phyloP scores from a whole-genome alignment of 2,797 vertebrate species.

The Toxotes lorentzi region DNA sequence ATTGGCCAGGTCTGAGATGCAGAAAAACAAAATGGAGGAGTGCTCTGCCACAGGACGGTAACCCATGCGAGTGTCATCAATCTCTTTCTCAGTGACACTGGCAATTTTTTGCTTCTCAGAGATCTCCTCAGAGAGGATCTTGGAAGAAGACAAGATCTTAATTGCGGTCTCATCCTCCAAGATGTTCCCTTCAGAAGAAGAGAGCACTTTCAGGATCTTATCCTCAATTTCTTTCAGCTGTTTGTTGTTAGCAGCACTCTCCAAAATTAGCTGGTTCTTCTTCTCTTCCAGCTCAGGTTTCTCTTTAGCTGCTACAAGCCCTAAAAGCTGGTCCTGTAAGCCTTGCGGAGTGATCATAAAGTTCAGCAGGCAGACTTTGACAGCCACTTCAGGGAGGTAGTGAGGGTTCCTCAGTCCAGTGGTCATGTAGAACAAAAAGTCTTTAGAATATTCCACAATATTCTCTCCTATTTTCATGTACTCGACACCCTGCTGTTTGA shows the following conservation, averaged over 20 bases:
- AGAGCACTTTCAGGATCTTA: conserved; percentile 92
- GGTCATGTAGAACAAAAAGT: conserved; percentile 95
- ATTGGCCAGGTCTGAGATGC: conserved; percentile 93
- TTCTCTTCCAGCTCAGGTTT: conserved; percentile 95
- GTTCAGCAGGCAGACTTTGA: conserved; percentile 96
- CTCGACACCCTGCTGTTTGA: conserved; percentile 93
- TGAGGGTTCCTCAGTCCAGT: conserved; percentile 95
- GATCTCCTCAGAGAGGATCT: conserved; percentile 92
- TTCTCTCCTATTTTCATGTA: conserved; percentile 95
- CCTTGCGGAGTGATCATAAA: conserved; percentile 97
- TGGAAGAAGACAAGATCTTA: conserved; percentile 92
- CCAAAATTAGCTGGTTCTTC: conserved; percentile 93
- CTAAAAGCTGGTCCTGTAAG: conserved; percentile 95
- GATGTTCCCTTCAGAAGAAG: conserved; percentile 92
- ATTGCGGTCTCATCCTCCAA: conserved; percentile 94
- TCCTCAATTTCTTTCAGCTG: conserved; percentile 95
- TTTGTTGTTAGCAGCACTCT: conserved; percentile 92
- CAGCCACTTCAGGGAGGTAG: conserved; percentile 94
- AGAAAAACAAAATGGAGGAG: conserved; percentile 94
- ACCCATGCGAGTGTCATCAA: conserved; percentile 92
- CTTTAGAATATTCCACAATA: conserved; percentile 91
- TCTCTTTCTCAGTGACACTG: conserved; percentile 89
- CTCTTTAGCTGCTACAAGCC: conserved; percentile 93
- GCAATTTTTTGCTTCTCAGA: conserved; percentile 92
- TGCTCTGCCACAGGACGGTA: conserved; percentile 93